Base-by-base conservation (phyloP, 2,113 vertebrate genomes). In the Manacus vitellinus region DNA sequence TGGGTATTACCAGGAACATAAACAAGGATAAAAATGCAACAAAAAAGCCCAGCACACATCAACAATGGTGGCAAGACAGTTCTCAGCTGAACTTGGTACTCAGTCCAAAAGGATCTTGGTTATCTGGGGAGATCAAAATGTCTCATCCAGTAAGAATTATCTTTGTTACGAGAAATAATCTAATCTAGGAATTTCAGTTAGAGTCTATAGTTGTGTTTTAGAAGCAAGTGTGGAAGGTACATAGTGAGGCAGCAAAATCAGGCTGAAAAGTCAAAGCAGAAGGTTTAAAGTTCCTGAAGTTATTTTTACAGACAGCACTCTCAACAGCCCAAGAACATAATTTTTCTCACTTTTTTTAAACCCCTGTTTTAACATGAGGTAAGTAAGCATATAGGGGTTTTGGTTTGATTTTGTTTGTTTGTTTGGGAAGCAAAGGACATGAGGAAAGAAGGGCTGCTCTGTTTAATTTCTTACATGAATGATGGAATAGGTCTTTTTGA, bases 381-480 rank as follows among this genome's bases (percentile, higher is more conserved):
- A 66, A 68, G 8, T 6, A 49, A 39, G 24, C 6, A 37, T 4
- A 8, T 17, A 4, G 12, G 17, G 4, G 2, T 0, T 2, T 27
- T 59, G 47, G 19, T 18, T 71, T 77, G 37, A 7, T 31, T 70
- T 76, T 76, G 21, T 12, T 41, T 62, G 62, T 66, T 47, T 51
- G 41, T 47, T 65, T 74, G 44, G 30, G 43, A 95, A 91, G 23
- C 27, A 67, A 91, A 85, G 14, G 63, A 81, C 28, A 23, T 0
- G 6, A 85, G 8, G 24, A 46, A 68, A 79, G 39, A 91, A 84
- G 31, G 46, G 28, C 8, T 73, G 30, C 15, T 89, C 67, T 47
- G 62, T 47, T 83, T 62, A 62, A 58, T 25, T 54, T 58, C 58
- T 46, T 41, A 49, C 0, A 3, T 13, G 19, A 89, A 86, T 65